Conservation (phyloP, 2,113 vertebrate genomes). For the Apeltes quadracus region DNA sequence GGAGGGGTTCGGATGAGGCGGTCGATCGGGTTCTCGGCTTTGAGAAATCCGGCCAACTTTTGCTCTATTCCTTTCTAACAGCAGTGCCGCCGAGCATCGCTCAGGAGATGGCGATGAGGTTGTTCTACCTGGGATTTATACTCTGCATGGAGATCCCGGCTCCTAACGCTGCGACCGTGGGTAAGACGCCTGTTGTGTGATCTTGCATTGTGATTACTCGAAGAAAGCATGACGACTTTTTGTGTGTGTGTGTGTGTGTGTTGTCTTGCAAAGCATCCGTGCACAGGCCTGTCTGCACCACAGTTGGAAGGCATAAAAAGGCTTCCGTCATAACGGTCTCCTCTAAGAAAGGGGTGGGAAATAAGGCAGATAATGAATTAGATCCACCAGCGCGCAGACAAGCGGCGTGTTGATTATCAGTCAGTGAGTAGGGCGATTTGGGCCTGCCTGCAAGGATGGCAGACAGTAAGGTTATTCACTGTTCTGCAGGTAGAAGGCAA, state of each 20-base stretch:
- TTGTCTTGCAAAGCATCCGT: conserved; percentile 55
- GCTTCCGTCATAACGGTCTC: not conserved
- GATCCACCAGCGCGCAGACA: conserved; percentile 24
- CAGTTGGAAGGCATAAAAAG: conserved; percentile 44
- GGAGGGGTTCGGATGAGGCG: conserved; percentile 78
- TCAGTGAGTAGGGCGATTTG: conserved; percentile 50
- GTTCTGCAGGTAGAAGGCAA: conserved; percentile 58
- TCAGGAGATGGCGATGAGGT: conserved; percentile 79
- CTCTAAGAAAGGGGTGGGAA: conserved; percentile 13
- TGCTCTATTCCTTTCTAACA: conserved; percentile 61
- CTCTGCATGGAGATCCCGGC: conserved; percentile 71
- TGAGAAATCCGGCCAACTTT: conserved; percentile 69
- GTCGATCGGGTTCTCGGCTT: conserved; percentile 58
- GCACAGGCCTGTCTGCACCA: conserved; percentile 57
- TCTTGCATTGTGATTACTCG: conserved; percentile 60
- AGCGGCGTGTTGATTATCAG: conserved; percentile 26
- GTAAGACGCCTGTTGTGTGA: conserved; percentile 73
- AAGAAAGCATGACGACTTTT: conserved; percentile 53
- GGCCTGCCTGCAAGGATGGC: conserved; percentile 58
- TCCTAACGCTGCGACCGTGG: conserved; percentile 71
- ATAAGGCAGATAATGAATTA: conserved; percentile 23
- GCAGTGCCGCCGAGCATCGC: conserved; percentile 74
- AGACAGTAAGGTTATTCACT: conserved; percentile 57
- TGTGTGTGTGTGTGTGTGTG: not conserved
- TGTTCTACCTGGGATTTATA: conserved; percentile 77